Evolutionary conservation across 2,797 vertebrate genomes (phyloP), one percentile per base, ranked within the genome.

Genomic region (Pseudochaenichthys georgianus): DNA sequence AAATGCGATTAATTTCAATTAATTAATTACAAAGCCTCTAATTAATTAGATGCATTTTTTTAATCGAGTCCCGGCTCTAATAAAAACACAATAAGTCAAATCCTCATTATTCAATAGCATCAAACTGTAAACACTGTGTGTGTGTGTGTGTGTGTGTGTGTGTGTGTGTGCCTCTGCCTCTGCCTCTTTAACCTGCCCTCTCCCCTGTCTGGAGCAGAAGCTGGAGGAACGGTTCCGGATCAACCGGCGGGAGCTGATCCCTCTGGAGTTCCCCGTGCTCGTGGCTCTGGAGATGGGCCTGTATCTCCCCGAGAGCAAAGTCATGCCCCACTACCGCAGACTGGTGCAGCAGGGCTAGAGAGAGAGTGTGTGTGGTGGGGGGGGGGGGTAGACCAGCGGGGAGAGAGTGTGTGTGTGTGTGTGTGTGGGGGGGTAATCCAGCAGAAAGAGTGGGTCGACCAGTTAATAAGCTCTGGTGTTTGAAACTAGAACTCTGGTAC

Each of bases 251-350:
- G 98, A 99, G 88, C 92, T 99, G 79, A 96, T 98, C 28, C 96
- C 95, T 19, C 96, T 99, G 70, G 98, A 99, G 91, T 97, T 99
- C 90, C 96, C 96, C 0, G 97, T 98, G 77, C 96, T 99, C 8
- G 98, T 99, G 77, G 98, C 98, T 88, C 88, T 99, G 96, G 98
- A 99, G 92, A 97, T 99, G 89, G 97, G 97, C 9, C 97, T 99
- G 19, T 98, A 99, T 76, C 97, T 99, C 23, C 97, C 97, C 0
- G 98, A 99, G 77, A 97, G 93, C 93, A 98, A 98, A 92, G 98
- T 99, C 80, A 96, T 99, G 96, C 98, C 98, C 65, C 98, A 99
- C 72, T 99, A 98, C 89, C 95, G 97, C 77, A 94, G 97, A 31
- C 96, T 99, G 91, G 96, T 97, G 23, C 96, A 97, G 92, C 97